These are phyloP conservation scores for Panthera uncia DNA, from an alignment of 2,113 vertebrate genomes.

Conservation along the genomic window DNA sequence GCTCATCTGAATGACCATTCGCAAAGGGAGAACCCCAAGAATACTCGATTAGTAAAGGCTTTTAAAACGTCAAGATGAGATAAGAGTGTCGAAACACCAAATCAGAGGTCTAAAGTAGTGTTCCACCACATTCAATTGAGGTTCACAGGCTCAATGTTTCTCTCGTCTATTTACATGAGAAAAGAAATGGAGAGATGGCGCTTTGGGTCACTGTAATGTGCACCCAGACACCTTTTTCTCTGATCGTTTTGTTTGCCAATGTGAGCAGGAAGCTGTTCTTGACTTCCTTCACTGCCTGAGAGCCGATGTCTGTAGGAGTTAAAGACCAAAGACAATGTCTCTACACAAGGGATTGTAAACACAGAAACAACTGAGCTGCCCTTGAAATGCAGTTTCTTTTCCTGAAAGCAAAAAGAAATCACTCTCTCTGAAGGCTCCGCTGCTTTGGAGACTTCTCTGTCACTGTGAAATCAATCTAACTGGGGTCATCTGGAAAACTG, in stretches of 20 bases:
- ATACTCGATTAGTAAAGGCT: not conserved
- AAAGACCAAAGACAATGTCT: slow-evolving; percentile 32
- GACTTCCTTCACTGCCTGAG: not conserved
- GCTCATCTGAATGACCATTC: not conserved
- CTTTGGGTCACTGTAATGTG: not conserved
- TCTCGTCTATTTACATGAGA: slow-evolving; percentile 35
- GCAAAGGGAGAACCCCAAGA: not conserved
- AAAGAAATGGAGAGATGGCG: not conserved
- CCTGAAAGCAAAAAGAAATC: not conserved
- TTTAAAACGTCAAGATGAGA: slow-evolving; percentile 31
- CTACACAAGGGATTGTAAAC: not conserved
- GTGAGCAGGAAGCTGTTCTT: not conserved
- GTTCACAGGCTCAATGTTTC: not conserved
- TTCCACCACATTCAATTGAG: not conserved
- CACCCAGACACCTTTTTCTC: not conserved
- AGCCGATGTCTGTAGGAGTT: slow-evolving; percentile 43
- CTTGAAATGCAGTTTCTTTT: slow-evolving; percentile 31
- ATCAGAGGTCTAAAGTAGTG: not conserved
- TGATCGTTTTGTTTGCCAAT: not conserved
- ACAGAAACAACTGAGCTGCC: not conserved
- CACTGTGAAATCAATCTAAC: not conserved
- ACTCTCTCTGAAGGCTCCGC: not conserved
- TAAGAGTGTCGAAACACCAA: not conserved
- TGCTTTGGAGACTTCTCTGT: not conserved
- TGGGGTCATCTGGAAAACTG: not conserved